Evolutionary conservation across 2,113 vertebrate species (phyloP), one percentile per base, ranked within the genome.

Genomic region (Lates calcarifer): DNA sequence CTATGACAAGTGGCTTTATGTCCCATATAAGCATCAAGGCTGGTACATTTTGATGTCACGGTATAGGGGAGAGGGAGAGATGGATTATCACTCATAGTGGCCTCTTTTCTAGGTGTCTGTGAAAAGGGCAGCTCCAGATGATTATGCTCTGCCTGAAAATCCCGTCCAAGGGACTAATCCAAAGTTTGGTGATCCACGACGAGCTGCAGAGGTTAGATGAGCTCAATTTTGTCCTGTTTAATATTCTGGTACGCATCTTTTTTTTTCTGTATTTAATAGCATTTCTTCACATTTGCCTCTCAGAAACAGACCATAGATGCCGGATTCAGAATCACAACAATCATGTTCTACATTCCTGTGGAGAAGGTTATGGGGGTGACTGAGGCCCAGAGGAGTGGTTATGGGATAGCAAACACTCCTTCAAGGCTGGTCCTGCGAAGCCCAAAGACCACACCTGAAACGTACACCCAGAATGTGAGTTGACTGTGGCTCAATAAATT

Each of bases 51-150:
- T 71, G 26, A 56, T 57, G 68, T 63, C 55, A 24, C 18, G 60
- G 39, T 14, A 31, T 58, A 74, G 41, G 41, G 7, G 39, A 29
- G 28, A 4, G 29, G 24, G 11, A 49, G 55, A 49, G 60, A 82
- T 91, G 55, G 47, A 66, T 82, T 20, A 29, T 57, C 62, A 51
- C 51, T 85, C 24, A 41, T 60, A 22, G 37, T 64, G 60, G 63
- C 81, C 77, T 90, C 13, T 29, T 15, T 75, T 79, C 5, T 91
- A 96, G 96, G 94, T 96, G 49, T 97, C 96, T 15, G 90, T 97
- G 37, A 86, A 74, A 22, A 95, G 79, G 28, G 85, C 90, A 2
- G 15, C 92, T 65, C 92, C 91, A 5, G 77, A 82, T 20, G 92
- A 94, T 26, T 82, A 89, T 1, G 51, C 83, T 35, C 71, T 92